A percentile compares a stretch with the other conserved stretches of the same genome.
These are phyloP conservation scores for Pyrrhura leucotis DNA, from an alignment of 2,797 vertebrate species.

Conservation along the genomic window DNA sequence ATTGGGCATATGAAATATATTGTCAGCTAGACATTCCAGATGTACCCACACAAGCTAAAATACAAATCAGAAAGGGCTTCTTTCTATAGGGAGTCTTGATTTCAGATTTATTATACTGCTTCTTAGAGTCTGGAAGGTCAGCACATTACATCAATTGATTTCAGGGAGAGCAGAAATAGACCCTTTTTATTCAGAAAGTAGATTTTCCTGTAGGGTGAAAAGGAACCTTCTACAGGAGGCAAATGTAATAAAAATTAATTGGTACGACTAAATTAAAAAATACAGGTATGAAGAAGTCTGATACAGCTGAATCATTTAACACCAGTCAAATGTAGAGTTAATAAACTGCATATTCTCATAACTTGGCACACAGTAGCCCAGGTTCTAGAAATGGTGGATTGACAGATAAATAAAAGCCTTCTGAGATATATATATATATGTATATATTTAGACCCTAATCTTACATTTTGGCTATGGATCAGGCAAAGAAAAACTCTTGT, in stretches of 20 bases:
- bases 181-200: not conserved
- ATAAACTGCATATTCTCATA: not conserved
- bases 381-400: not conserved
- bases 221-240: not conserved
- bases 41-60: not conserved
- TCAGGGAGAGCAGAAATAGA: not conserved
- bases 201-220: not conserved
- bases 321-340: not conserved
- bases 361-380: not conserved
- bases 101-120: constrained; percentile 12
- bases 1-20: not conserved
- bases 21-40: not conserved
- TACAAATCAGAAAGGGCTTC: constrained; percentile 19
- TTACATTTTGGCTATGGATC: not conserved
- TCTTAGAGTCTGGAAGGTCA: constrained; percentile 7
- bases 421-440: too few species aligned
- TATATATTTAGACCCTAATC: not conserved
- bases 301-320: not conserved
- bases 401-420: not conserved
- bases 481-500: not conserved
- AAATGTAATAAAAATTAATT: not conserved
- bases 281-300: not conserved
- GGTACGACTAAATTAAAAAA: not conserved
- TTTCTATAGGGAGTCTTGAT: not conserved
- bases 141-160: not conserved